Evolutionary conservation across 92 coral and sea anemone species (phyloP), one percentile per base, ranked within the genome.

Genomic region (Parazoanthus darwini): DNA sequence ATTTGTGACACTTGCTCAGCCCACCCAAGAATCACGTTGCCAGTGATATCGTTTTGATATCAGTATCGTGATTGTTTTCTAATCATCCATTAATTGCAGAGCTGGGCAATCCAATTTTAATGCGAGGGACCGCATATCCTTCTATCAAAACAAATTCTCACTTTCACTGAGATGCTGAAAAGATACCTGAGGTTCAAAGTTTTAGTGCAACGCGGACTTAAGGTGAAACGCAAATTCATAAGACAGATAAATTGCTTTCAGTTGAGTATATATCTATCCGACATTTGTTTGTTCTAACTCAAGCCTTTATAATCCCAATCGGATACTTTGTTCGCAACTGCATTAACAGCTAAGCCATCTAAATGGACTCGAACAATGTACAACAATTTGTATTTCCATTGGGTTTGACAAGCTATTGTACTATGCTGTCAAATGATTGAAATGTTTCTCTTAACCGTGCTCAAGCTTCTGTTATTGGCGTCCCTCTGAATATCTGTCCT

Each of bases 281-380:
- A 36, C 74, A 84, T 72, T 42, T 84, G 87, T 84, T 84, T 84
- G 79, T n/a, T 59, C 77, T 22, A 42, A 36, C 37, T 67, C 74
- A 67, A 83, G 86, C 74, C 77, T 83, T 71, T 71, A 33, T 71
- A 84, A 84, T 84, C 66, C 87, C 87, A 84, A 84, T 70, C 79
- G 87, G 87, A 84, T 84, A 70, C 78, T 84, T 84, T 73, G 78
- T 71, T 68, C 78, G 87, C 79, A 15, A 71, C 59, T 84, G 67
- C 87, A 84, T 84, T 84, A 84, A 20, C 79, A 84, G 67, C 79
- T 70, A 84, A 84, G 87, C 87, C 78, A 39, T 70, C 87, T 84
- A 84, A 84, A 84, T 84, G 87, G 87, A 84, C 87, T 18, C 36
- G 79, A 71, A 84, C 87, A 84, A 84, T 84, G 87, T 70, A 84